A percentile compares a stretch with the other conserved stretches of the same genome.
Evolutionary conservation across 1,140 invertebrate genomes (phyloP).

Genomic region (Drosophila malerkotliana): DNA sequence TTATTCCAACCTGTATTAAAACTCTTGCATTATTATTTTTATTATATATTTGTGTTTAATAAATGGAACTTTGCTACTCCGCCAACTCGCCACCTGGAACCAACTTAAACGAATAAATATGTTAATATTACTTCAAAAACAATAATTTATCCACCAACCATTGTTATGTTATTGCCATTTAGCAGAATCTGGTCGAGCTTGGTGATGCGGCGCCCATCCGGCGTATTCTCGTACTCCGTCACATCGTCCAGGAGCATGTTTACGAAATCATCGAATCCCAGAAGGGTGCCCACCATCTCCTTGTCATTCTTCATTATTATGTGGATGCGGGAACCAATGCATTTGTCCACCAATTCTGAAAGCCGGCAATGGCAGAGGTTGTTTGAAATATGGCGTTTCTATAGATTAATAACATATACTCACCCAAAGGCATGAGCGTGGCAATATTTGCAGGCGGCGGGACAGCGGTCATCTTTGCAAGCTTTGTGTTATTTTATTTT

Average conservation of each 20-base stretch:
- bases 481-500: conserved; percentile 12
- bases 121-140: conserved; percentile 8
- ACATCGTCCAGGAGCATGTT: conserved; percentile 98
- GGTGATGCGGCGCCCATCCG: conserved; percentile 97
- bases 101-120: conserved; percentile 85
- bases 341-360: conserved; percentile 99
- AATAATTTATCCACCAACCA: conserved; percentile 87
- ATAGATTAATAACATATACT: conserved; percentile 29
- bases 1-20: conserved; percentile 13
- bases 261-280: conserved; percentile 99
- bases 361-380: conserved; percentile 11
- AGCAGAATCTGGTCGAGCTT: conserved; percentile 99
- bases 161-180: conserved; percentile 99
- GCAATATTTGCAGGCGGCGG: conserved; percentile 87
- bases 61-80: conserved; percentile 79
- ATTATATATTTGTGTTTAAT: conserved; percentile 38
- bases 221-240: conserved; percentile 97
- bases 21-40: conserved; percentile 20
- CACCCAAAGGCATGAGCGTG: conserved; percentile 89
- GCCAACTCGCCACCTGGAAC: conserved; percentile 89
- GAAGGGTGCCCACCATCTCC: conserved; percentile 98
- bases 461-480: conserved; percentile 69
- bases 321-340: conserved; percentile 99
- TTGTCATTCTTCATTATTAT: conserved; percentile 99
- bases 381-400: not conserved